A percentile compares a stretch with the other conserved stretches of the same genome.
Conservation (phyloP, 2,888 invertebrate genomes). For the Hipparchia semele region DNA sequence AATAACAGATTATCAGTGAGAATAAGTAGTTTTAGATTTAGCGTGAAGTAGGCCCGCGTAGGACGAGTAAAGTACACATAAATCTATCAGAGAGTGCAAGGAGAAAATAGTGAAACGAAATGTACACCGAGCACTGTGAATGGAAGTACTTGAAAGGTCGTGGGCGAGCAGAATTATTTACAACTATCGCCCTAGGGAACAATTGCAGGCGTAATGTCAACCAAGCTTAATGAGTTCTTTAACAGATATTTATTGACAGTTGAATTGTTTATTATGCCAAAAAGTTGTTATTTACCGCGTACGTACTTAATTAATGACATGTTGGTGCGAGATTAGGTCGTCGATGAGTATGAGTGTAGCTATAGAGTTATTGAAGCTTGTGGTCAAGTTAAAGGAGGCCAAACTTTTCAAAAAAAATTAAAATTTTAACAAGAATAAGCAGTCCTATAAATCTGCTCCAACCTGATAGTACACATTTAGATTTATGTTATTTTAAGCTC, state of each 20-base stretch:
- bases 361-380: too few species aligned
- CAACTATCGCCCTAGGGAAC: conserved; percentile 30
- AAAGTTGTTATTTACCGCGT: conserved; percentile 4
- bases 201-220: conserved; percentile 29
- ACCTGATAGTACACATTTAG: too few species aligned
- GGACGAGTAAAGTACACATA: conserved; percentile 64
- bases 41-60: conserved; percentile 53
- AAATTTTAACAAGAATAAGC: too few species aligned
- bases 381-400: too few species aligned
- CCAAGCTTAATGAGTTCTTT: conserved; percentile 25
- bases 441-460: too few species aligned
- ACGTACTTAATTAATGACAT: neutral
- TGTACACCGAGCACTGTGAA: conserved; percentile 50
- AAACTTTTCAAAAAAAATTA: too few species aligned
- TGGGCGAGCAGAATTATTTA: conserved; percentile 61
- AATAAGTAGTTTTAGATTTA: conserved; percentile 31
- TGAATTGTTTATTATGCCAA: conserved; percentile 11
- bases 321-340: neutral
- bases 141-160: conserved; percentile 53
- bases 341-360: too few species aligned
- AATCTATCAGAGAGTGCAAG: conserved; percentile 66
- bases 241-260: conserved; percentile 20
- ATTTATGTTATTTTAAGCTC: too few species aligned
- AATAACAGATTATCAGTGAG: conserved; percentile 2
- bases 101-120: conserved; percentile 64